Evolutionary conservation across 1,140 invertebrate species (phyloP).

Genomic region (Drosophila punjabiensis): DNA sequence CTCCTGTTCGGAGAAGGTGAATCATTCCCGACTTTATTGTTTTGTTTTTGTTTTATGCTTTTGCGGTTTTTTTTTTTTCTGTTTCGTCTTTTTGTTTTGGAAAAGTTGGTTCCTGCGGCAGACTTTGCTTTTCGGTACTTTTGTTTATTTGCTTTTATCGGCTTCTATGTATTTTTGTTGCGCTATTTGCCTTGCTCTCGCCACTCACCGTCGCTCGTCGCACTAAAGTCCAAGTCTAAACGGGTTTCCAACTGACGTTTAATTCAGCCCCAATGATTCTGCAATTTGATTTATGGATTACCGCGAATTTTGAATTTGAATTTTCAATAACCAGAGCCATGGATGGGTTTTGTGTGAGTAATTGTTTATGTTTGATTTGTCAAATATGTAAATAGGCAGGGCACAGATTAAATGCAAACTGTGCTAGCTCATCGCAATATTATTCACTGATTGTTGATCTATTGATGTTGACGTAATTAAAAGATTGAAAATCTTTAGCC

Average conservation of each 20-base stretch:
- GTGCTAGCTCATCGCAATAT: neutral
- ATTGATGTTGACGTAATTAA: neutral
- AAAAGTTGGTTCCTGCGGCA: constrained; percentile 56
- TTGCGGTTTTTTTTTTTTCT: constrained; percentile 1
- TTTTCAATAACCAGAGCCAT: constrained; percentile 14
- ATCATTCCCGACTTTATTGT: constrained; percentile 51
- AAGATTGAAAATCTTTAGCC: neutral
- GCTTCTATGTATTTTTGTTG: constrained; percentile 43
- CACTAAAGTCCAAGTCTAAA: constrained; percentile 44
- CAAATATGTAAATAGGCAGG: constrained; percentile 23
- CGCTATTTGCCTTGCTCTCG: constrained; percentile 19
- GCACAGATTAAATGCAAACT: constrained; percentile 23
- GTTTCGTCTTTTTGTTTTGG: constrained; percentile 34
- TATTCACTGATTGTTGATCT: constrained; percentile 7
- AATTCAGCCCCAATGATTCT: constrained; percentile 45
- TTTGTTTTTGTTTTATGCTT: constrained; percentile 19
- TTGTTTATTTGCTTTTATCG: constrained; percentile 53
- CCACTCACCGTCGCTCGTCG: constrained; percentile 10
- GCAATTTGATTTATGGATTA: constrained; percentile 48
- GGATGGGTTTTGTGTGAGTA: constrained; percentile 9
- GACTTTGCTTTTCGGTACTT: constrained; percentile 63
- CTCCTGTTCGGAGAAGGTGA: constrained; percentile 39
- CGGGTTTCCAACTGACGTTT: constrained; percentile 45
- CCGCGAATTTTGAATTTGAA: constrained; percentile 19
- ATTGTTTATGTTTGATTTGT: constrained; percentile 35